Conservation (phyloP, 1,140 invertebrate genomes). For the Drosophila tani region DNA sequence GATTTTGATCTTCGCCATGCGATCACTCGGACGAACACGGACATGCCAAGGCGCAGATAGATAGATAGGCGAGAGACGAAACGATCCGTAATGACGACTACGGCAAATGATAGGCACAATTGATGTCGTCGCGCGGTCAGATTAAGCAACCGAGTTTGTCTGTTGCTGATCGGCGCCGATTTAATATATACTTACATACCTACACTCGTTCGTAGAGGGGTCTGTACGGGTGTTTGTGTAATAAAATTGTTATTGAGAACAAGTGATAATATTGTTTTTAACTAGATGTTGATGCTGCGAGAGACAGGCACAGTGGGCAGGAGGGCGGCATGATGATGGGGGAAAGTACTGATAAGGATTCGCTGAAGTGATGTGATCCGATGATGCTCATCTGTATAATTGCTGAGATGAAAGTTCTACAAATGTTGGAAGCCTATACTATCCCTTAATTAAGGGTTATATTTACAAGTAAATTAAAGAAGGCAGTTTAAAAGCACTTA, state of each 20-base stretch:
- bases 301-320: constrained; percentile 40
- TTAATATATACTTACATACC: constrained; percentile 44
- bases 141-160: constrained; percentile 71
- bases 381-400: constrained; percentile 3
- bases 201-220: constrained; percentile 12
- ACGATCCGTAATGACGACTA: constrained; percentile 54
- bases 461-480: no score
- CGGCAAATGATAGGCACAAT: constrained; percentile 49
- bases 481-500: neutral
- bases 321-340: neutral
- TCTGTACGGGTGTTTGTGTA: constrained; percentile 46
- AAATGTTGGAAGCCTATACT: neutral
- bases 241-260: constrained; percentile 84
- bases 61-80: constrained; percentile 66
- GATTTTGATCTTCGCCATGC: constrained; percentile 78
- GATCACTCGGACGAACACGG: constrained; percentile 58
- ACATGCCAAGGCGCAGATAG: constrained; percentile 64
- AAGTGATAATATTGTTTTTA: constrained; percentile 85
- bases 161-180: constrained; percentile 49
- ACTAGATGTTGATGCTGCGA: constrained; percentile 81
- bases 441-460: constrained; percentile 10
- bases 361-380: neutral
- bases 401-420: neutral
- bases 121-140: constrained; percentile 63
- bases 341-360: constrained; percentile 15